These are phyloP conservation scores for Semnornis frantzii DNA, from an alignment of 2,113 vertebrate species.

Conservation along the genomic window DNA sequence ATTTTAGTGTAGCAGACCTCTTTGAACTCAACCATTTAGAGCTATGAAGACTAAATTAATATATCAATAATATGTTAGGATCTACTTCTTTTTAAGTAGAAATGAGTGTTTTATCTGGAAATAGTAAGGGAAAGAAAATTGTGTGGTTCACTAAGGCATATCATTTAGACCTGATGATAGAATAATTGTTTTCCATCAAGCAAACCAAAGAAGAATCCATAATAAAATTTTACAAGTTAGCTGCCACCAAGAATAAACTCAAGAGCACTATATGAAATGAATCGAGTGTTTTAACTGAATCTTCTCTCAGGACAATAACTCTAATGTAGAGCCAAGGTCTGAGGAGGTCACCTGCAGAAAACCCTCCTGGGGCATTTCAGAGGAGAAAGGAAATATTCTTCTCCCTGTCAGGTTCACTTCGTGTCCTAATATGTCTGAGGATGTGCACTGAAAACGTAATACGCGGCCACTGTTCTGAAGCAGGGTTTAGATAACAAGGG, in stretches of 20 bases:
- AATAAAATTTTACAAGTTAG: slow-evolving; percentile 87
- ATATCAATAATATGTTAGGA: not conserved
- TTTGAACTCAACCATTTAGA: not conserved
- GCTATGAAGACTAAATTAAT: not conserved
- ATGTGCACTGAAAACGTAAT: slow-evolving; percentile 74
- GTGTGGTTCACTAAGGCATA: slow-evolving; percentile 1
- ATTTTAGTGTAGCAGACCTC: not conserved
- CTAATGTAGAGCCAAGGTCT: slow-evolving; percentile 81
- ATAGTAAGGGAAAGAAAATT: slow-evolving; percentile 15
- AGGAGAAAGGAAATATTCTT: slow-evolving; percentile 78
- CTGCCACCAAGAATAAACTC: slow-evolving; percentile 80
- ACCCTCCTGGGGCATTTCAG: slow-evolving; percentile 72
- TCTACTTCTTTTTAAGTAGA: not conserved
- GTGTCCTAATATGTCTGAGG: slow-evolving; percentile 75
- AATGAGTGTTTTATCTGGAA: slow-evolving; percentile 31
- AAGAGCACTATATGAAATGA: slow-evolving; percentile 86
- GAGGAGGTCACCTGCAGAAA: slow-evolving; percentile 76
- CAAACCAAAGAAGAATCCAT: slow-evolving; percentile 74
- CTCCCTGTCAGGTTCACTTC: slow-evolving; percentile 78
- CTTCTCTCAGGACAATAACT: slow-evolving; percentile 86
- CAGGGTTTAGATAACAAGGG: slow-evolving; percentile 62
- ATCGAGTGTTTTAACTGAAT: slow-evolving; percentile 83
- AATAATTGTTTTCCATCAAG: slow-evolving; percentile 77
- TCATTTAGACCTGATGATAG: slow-evolving; percentile 72
- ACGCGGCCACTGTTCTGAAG: slow-evolving; percentile 56